phyloP scores from a whole-genome alignment of 2,113 vertebrate species.

The Sinocyclocheilus anshuiensis region DNA sequence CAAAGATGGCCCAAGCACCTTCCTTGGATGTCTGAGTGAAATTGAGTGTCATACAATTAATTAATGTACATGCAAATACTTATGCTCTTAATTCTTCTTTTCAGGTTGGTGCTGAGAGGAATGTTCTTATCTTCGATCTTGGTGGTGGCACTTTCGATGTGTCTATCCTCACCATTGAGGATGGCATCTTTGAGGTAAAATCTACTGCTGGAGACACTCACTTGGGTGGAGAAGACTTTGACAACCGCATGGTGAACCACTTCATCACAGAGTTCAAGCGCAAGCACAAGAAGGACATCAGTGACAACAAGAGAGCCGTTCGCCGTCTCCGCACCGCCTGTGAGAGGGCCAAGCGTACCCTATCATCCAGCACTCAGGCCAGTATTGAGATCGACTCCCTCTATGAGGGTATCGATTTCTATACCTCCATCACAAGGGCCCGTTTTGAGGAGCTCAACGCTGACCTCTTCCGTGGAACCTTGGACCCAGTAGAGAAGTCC shows the following conservation, averaged over 20 bases:
- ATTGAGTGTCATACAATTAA: too few relatives aligned
- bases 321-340: conserved; percentile 79
- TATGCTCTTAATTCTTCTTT: neutral
- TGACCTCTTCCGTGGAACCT: conserved; percentile 78
- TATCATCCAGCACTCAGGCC: conserved; percentile 82
- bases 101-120: conserved; percentile 83
- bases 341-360: conserved; percentile 79
- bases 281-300: conserved; percentile 81
- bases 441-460: conserved; percentile 94
- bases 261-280: conserved; percentile 81
- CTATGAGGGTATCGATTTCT: conserved; percentile 93
- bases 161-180: conserved; percentile 78
- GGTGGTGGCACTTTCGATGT: conserved; percentile 93
- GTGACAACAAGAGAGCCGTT: conserved; percentile 79
- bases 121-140: conserved; percentile 92
- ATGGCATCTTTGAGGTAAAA: conserved; percentile 80
- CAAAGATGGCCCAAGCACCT: conserved; percentile 59
- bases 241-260: conserved; percentile 80
- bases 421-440: conserved; percentile 95
- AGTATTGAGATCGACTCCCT: conserved; percentile 87
- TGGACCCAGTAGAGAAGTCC: conserved; percentile 77
- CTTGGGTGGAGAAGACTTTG: conserved; percentile 78
- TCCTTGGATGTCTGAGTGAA: conserved; percentile 70
- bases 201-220: conserved; percentile 81
- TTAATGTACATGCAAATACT: neutral